Evolutionary conservation across 2,888 invertebrate genomes (phyloP).

Genomic region (Cyaniris semiargus): DNA sequence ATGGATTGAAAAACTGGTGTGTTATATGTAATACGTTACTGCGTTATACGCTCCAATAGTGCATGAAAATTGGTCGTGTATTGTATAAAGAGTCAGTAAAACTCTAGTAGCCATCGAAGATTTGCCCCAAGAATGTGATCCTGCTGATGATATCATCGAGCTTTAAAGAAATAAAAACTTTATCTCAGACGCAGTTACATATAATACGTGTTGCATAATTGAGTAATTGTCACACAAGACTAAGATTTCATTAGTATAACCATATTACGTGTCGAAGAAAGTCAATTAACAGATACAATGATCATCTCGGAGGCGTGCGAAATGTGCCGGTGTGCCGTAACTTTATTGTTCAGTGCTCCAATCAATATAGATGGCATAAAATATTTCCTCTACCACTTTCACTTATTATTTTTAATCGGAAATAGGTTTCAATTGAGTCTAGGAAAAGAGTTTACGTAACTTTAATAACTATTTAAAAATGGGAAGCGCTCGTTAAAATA

Average conservation of each 20-base stretch:
- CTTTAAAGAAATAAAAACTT: neutral
- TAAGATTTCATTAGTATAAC: slow-evolving; percentile 22
- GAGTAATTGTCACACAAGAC: slow-evolving; percentile 23
- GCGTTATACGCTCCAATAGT: slow-evolving; percentile 26
- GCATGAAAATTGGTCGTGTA: slow-evolving; percentile 13
- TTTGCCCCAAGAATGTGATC: neutral
- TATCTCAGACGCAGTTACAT: neutral
- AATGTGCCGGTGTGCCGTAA: slow-evolving; percentile 11
- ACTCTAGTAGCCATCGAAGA: neutral
- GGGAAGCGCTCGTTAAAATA: slow-evolving; percentile 9
- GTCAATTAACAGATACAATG: slow-evolving; percentile 22
- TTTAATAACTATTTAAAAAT: slow-evolving; percentile 12
- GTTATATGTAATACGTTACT: slow-evolving; percentile 15
- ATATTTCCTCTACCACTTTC: slow-evolving; percentile 12
- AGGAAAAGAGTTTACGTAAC: slow-evolving; percentile 1
- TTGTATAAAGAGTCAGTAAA: neutral
- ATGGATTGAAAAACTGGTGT: slow-evolving; percentile 16
- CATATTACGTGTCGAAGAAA: slow-evolving; percentile 30
- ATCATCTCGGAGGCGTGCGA: slow-evolving; percentile 11
- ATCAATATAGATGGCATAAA: slow-evolving; percentile 18
- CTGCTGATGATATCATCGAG: neutral
- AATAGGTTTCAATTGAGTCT: neutral
- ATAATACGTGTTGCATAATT: neutral
- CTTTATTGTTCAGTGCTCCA: slow-evolving; percentile 18
- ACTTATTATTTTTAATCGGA: slow-evolving; percentile 22